These are phyloP conservation scores for Hydractinia symbiolongicarpus DNA, from an alignment of 30 jellyfish, hydroid and myxozoan species.

Conservation along the genomic window DNA sequence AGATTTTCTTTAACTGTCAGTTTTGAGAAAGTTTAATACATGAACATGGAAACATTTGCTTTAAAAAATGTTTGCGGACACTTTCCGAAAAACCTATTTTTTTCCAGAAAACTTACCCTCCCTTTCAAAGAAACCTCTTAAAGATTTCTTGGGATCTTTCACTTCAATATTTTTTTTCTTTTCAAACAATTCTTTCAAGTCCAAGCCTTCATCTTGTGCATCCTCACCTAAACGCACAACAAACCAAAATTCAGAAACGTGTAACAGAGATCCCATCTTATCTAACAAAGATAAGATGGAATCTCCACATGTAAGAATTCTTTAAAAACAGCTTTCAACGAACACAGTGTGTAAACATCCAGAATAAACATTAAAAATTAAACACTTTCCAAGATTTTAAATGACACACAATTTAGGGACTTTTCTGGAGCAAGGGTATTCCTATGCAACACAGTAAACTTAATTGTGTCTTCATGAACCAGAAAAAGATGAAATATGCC, in stretches of 20 bases:
- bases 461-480: too few species aligned
- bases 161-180: slow-evolving; percentile 67
- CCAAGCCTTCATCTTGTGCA: slow-evolving; percentile 90
- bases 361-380: neutral
- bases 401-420: neutral
- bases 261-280: neutral
- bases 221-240: slow-evolving; percentile 67
- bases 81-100: neutral
- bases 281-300: neutral
- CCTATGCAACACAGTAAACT: too few species aligned
- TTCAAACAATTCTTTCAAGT: slow-evolving; percentile 65
- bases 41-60: too few species aligned
- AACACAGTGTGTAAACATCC: neutral
- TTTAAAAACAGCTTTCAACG: neutral
- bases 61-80: neutral
- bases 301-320: neutral
- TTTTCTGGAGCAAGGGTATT: too few species aligned
- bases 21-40: too few species aligned
- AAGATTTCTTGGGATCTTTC: slow-evolving; percentile 92
- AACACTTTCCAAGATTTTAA: neutral
- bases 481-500: too few species aligned
- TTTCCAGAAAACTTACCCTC: slow-evolving; percentile 48
- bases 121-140: slow-evolving; percentile 92
- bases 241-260: neutral
- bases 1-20: too few species aligned